Evolutionary conservation across 2,797 vertebrate species (phyloP), one percentile per base, ranked within the genome.

Genomic region (Molossus molossus): DNA sequence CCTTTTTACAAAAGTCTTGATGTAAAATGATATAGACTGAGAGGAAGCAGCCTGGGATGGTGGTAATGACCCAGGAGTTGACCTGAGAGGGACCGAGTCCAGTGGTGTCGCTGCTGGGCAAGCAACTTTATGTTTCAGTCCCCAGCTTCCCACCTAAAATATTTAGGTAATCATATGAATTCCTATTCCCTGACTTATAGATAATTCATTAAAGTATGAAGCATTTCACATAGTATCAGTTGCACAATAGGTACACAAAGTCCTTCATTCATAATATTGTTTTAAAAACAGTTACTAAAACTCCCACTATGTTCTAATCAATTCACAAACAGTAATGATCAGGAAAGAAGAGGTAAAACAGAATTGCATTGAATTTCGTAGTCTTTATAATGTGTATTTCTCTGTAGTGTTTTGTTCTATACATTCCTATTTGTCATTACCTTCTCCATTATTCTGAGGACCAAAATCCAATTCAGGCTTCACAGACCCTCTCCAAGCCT

Each of bases 91-190:
- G 17, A 37, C 6, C n/a, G 29, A 67, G n/a, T 45, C 29, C n/a
- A 65, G 29, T 6, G 72, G 75, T 77, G 25, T 14, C n/a, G 70
- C 64, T 27, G 87, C 58, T 90, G 83, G 67, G n/a, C 14, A 90
- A 87, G 70, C 27, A 53, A 1, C 18, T 85, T 27, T 18, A 77
- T 96, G 40, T 25, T 67, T 58, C 0, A 58, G n/a, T 23, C 2
- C 12, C 55, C 83, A 9, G 0, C 50, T 94, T 18, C 77, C 87
- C 88, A 93, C 94, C 88, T 96, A 8, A 80, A 88, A 90, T 76
- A 27, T 58, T 14, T 37, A 91, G 8, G 7, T 80, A 27, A 73
- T 23, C 65, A 58, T 50, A 33, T 10, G 15, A 76, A 91, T 40
- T n/a, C 4, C 4, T 77, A 14, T 58, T 70, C 40, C 50, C 18